phyloP scores from a whole-genome alignment of 2,797 vertebrate species.

The Eurystomus glaucurus region DNA sequence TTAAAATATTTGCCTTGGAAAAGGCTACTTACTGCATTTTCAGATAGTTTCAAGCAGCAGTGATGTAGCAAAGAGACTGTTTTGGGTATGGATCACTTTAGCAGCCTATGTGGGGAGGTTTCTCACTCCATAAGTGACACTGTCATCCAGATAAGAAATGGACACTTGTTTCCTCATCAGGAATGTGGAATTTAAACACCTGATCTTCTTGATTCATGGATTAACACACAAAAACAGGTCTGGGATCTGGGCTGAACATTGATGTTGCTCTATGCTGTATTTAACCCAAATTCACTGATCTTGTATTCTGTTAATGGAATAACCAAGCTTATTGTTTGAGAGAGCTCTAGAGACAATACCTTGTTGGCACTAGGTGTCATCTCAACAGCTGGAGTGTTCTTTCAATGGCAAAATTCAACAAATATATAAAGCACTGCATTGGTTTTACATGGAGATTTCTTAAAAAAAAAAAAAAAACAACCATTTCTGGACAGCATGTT shows the following conservation, averaged over 20 bases:
- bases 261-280: neutral
- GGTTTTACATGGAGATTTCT: neutral
- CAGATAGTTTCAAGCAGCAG: neutral
- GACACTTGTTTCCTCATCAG: neutral
- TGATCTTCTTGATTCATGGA: neutral
- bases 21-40: neutral
- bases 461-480: neutral
- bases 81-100: neutral
- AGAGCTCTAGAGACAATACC: neutral
- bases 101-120: neutral
- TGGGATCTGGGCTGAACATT: neutral
- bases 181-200: neutral
- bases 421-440: neutral
- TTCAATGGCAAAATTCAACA: neutral
- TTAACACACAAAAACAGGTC: neutral
- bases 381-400: neutral
- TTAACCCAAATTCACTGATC: neutral
- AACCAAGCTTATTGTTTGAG: neutral
- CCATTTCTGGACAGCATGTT: neutral
- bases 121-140: neutral
- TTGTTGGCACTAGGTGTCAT: neutral
- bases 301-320: neutral
- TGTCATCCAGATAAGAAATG: neutral
- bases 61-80: neutral
- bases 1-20: slow-evolving; percentile 9